These are phyloP conservation scores for Poecilia wingei DNA, from an alignment of 2,797 vertebrate genomes.

Conservation along the genomic window DNA sequence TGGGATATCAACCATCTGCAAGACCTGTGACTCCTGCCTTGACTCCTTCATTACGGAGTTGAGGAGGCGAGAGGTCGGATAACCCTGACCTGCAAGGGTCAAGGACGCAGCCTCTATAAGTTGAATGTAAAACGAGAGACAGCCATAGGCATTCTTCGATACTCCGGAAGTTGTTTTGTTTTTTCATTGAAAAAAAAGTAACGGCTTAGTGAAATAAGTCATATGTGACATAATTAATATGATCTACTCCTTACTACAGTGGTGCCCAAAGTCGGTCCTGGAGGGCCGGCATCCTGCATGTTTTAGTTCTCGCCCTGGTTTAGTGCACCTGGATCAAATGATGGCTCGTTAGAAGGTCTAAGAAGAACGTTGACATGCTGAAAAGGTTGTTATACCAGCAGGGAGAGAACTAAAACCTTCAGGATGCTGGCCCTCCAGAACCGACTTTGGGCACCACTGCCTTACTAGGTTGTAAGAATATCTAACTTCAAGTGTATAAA, in stretches of 20 bases:
- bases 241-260: background rate
- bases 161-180: background rate
- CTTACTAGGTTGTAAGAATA: conserved; percentile 5
- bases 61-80: conserved; percentile 25
- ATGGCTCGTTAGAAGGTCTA: no score
- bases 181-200: background rate
- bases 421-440: no score
- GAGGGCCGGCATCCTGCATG: no score
- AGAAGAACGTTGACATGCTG: no score
- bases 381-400: no score
- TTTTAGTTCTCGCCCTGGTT: no score
- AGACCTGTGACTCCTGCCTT: background rate
- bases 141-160: conserved; percentile 9
- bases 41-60: conserved; percentile 25
- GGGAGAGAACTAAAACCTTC: no score
- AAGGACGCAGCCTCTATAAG: conserved; percentile 7
- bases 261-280: no score
- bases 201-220: background rate
- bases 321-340: no score
- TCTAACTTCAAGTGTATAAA: background rate
- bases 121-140: conserved; percentile 12
- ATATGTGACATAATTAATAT: background rate
- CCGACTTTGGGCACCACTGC: no score
- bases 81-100: background rate
- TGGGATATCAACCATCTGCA: conserved; percentile 11